Conservation (phyloP, 2,797 vertebrate genomes). For the Enteromius argenteus region DNA sequence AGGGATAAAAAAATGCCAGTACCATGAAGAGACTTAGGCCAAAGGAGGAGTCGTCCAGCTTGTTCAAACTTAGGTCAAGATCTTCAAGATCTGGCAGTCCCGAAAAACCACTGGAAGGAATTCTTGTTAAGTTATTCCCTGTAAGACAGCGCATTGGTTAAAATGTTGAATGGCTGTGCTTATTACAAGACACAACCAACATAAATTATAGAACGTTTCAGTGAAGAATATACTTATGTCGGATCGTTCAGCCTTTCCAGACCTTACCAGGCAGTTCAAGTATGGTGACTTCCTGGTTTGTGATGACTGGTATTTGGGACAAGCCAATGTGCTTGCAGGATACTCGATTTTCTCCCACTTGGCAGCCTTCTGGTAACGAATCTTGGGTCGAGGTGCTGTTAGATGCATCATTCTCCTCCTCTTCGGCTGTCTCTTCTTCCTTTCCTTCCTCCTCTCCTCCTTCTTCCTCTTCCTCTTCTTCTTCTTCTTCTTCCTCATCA, state of each 20-base stretch:
- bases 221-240: conserved; percentile 41
- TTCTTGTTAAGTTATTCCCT: conserved; percentile 80
- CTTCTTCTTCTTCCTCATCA: conserved; percentile 52
- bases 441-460: conserved; percentile 34
- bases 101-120: conserved; percentile 71
- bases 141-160: conserved; percentile 24
- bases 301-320: conserved; percentile 77
- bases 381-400: conserved; percentile 69
- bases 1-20: conserved; percentile 38
- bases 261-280: conserved; percentile 81
- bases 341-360: conserved; percentile 71
- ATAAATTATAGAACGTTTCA: conserved; percentile 17
- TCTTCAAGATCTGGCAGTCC: conserved; percentile 78
- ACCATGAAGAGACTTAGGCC: conserved; percentile 71
- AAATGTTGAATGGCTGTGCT: background rate
- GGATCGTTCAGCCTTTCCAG: background rate
- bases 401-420: conserved; percentile 65
- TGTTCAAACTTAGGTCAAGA: conserved; percentile 84
- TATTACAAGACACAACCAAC: conserved; percentile 14
- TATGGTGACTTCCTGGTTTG: conserved; percentile 73
- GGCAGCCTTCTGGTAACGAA: conserved; percentile 73
- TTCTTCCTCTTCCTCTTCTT: conserved; percentile 55
- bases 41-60: conserved; percentile 75
- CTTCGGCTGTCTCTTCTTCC: conserved; percentile 53
- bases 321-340: conserved; percentile 76